Conservation (phyloP, 2,113 vertebrate genomes). For the Ictalurus furcatus region DNA sequence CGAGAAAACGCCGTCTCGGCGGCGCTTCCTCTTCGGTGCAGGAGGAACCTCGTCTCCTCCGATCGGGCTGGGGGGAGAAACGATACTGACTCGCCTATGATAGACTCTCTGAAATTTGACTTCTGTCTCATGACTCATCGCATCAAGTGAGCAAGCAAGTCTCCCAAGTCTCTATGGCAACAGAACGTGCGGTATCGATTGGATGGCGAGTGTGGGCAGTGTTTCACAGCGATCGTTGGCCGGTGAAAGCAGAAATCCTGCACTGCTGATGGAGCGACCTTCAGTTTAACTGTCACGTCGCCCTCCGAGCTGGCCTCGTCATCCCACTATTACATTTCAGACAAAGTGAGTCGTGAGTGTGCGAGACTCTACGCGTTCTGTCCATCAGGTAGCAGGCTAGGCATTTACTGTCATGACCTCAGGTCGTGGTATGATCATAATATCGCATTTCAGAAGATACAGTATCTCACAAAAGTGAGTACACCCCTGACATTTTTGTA, state of each 20-base stretch:
- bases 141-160: conserved; percentile 46
- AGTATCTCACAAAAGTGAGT: no score
- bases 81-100: conserved; percentile 25
- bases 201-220: conserved; percentile 54
- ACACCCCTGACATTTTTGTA: no score
- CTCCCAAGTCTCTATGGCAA: conserved; percentile 69
- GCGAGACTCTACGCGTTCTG: neutral
- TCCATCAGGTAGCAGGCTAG: neutral
- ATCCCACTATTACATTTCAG: neutral
- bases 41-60: neutral
- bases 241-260: conserved; percentile 50
- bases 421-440: neutral
- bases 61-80: neutral
- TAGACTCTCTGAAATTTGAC: conserved; percentile 43
- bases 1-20: neutral
- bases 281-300: conserved; percentile 48
- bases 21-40: neutral
- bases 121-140: conserved; percentile 57
- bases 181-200: conserved; percentile 55
- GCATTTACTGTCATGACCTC: neutral
- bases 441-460: neutral
- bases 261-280: conserved; percentile 35
- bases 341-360: neutral
- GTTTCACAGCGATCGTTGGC: conserved; percentile 52
- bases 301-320: neutral